Evolutionary conservation across 2,888 invertebrate genomes (phyloP).

Genomic region (Epinotia bilunana): DNA sequence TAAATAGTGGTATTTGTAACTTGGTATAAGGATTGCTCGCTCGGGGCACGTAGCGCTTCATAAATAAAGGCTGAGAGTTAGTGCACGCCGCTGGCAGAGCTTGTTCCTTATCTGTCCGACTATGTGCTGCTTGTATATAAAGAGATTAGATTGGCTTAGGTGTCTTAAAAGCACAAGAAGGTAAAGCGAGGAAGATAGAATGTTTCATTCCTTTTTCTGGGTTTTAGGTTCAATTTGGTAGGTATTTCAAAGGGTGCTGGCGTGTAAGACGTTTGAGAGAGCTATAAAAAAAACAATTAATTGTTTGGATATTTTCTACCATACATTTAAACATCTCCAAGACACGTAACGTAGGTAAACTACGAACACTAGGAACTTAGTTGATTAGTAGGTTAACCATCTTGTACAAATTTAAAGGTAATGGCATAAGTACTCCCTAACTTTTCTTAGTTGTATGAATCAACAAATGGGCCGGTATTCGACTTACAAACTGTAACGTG

Average conservation of each 20-base stretch:
- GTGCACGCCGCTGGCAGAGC: conserved; percentile 67
- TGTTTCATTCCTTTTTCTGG: neutral
- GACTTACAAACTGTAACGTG: no score
- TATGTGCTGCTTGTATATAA: conserved; percentile 62
- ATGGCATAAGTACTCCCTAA: neutral
- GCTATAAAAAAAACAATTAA: neutral
- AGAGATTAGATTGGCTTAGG: conserved; percentile 57
- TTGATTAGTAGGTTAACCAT: no score
- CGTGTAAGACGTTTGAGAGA: neutral
- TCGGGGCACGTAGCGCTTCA: conserved; percentile 76
- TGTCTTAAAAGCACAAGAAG: conserved; percentile 20
- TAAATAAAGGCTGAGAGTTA: conserved; percentile 79
- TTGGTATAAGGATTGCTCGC: conserved; percentile 65
- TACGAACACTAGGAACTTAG: neutral
- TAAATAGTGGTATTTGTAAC: conserved; percentile 50
- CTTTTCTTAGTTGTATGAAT: neutral
- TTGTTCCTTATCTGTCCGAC: conserved; percentile 73
- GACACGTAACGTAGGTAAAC: neutral
- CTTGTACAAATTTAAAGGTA: neutral
- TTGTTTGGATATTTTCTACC: neutral
- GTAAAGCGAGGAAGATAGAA: neutral
- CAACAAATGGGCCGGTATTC: no score
- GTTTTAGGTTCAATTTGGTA: no score
- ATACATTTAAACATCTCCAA: neutral
- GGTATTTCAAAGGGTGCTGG: neutral